Conservation (phyloP, 2,888 invertebrate genomes). For the Torymus aiolomorphi region DNA sequence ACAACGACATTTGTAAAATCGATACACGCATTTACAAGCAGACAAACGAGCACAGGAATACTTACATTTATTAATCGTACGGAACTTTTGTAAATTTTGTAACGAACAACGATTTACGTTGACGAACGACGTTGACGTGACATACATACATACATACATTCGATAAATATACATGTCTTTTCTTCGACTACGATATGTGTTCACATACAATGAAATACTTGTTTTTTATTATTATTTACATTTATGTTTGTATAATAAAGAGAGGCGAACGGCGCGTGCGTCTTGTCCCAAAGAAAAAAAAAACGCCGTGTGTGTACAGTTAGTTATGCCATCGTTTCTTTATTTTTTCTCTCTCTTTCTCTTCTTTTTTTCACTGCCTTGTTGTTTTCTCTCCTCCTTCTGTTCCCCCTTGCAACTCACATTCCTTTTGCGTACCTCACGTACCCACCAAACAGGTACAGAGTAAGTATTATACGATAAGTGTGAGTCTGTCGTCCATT, state of each 20-base stretch:
- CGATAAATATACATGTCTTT: not conserved
- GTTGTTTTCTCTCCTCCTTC: constrained; percentile 6
- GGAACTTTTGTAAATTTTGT: constrained; percentile 2
- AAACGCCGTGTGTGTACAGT: constrained; percentile 50
- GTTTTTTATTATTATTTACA: constrained; percentile 58
- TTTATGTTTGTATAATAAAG: constrained; percentile 66
- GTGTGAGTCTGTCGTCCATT: not conserved
- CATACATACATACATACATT: not conserved
- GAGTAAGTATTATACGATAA: constrained; percentile 17
- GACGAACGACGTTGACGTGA: constrained; percentile 27
- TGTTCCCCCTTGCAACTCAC: constrained; percentile 7
- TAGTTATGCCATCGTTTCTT: constrained; percentile 48
- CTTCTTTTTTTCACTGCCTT: constrained; percentile 7
- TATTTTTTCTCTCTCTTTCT: constrained; percentile 16
- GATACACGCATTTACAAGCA: not conserved
- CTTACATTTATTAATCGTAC: constrained; percentile 2
- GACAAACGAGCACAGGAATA: not conserved
- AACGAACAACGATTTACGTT: not conserved
- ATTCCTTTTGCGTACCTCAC: constrained; percentile 5
- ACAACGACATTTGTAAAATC: not conserved
- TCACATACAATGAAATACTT: constrained; percentile 57
- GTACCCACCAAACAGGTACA: not conserved
- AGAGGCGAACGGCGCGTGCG: constrained; percentile 64
- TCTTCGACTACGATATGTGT: constrained; percentile 36
- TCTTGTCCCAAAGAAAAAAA: constrained; percentile 66